Base-by-base conservation (phyloP, 92 coral and sea anemone species). In the Actinernus sp. region DNA sequence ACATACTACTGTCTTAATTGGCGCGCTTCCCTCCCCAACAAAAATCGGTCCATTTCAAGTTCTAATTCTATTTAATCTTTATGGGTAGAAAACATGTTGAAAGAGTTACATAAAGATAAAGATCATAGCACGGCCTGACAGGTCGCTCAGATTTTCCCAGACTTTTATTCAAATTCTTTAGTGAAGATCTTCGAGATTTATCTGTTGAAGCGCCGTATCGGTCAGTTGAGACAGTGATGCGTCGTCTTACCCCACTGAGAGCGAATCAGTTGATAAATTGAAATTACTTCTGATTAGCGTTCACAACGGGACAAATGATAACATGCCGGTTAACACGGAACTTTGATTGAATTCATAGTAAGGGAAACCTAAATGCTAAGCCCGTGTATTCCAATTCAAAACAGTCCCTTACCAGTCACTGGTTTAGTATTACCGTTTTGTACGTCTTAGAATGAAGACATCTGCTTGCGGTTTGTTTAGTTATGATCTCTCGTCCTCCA, bases 121-220 rank as follows among this genome's bases (percentile, higher is more conserved):
- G 36, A 68, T 68, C 75, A 51, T n/a, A 0, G 63, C 41, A 34
- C 26, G 30, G 75, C 75, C 75, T 68, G 75, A 52, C 63, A 51
- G 11, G 16, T 17, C 40, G 27, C 27, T 50, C 51, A 41, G 18
- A 12, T 54, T 40, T 70, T 70, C 78, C 78, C 78, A 70, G 60
- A 70, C 65, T 70, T 70, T 25, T 56, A 56, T 40, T 70, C 54
- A 39, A 70, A 70, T 41, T 56, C 24, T 21, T 44, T 55, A 27
- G 61, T 27, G 18, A 60, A 55, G 48, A 68, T 39, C 26, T 56
- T 37, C 26, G 8, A 41, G 58, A 52, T 38, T 68, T 24, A 48
- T 40, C 53, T 55, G 29, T 37, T 32, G 26, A 12, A 16, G 13
- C 41, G 24, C n/a, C n/a, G n/a, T n/a, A n/a, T n/a, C n/a, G n/a